Conservation (phyloP, 2,888 invertebrate species). For the Allophyes oxyacanthae region DNA sequence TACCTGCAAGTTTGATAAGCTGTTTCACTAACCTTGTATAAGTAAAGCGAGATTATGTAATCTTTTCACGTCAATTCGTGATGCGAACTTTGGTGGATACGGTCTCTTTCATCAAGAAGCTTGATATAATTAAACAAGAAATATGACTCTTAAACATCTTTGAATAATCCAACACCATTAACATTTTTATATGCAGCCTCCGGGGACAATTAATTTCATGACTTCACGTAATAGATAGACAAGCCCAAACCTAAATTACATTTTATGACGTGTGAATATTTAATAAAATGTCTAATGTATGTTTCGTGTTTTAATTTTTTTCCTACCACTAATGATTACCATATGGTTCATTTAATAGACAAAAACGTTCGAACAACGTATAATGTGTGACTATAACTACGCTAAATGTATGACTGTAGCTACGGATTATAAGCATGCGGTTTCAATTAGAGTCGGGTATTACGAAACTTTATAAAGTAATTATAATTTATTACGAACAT, state of each 20-base stretch:
- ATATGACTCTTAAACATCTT: slow-evolving; percentile 4
- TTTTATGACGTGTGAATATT: slow-evolving; percentile 54
- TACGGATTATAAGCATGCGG: slow-evolving; percentile 64
- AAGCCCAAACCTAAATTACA: slow-evolving; percentile 30
- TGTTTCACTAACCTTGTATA: no score
- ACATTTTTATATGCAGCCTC: slow-evolving; percentile 9
- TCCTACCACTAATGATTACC: slow-evolving; percentile 68
- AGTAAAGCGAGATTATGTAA: no score
- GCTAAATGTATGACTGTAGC: slow-evolving; percentile 28
- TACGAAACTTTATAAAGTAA: slow-evolving; percentile 55
- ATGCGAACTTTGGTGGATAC: no score
- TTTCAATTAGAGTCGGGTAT: slow-evolving; percentile 67
- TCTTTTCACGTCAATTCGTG: background rate
- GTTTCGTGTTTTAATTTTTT: slow-evolving; percentile 60
- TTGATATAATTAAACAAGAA: background rate
- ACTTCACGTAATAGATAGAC: slow-evolving; percentile 27
- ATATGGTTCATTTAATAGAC: slow-evolving; percentile 72
- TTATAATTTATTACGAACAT: slow-evolving; percentile 48
- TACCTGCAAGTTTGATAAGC: no score
- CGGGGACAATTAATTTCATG: slow-evolving; percentile 39
- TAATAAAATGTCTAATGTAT: slow-evolving; percentile 60
- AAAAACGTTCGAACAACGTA: slow-evolving; percentile 63
- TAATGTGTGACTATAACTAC: slow-evolving; percentile 48
- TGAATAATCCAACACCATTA: slow-evolving; percentile 28
- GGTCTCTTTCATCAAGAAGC: background rate